Evolutionary conservation across 2,113 vertebrate genomes (phyloP).

Genomic region (Mus spicilegus): DNA sequence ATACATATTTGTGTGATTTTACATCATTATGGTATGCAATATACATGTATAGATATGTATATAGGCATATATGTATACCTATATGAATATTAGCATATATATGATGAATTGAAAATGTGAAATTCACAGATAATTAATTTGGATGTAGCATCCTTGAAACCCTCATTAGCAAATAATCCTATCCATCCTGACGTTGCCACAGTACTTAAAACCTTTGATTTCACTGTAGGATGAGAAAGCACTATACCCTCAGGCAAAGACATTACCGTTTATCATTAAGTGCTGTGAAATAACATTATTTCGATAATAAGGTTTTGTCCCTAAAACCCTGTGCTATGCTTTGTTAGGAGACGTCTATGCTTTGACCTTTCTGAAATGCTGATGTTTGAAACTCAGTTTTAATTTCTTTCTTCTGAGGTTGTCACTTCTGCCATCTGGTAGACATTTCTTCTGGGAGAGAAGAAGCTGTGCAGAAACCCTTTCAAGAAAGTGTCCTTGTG

Average conservation of each 20-base stretch:
- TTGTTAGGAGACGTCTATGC: constrained; percentile 45
- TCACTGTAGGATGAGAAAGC: not conserved
- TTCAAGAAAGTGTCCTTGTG: constrained; percentile 41
- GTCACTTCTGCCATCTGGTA: constrained; percentile 66
- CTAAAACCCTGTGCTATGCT: constrained; percentile 26
- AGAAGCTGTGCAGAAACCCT: constrained; percentile 36
- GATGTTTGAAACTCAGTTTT: constrained; percentile 40
- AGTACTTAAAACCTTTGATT: not conserved
- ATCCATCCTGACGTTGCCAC: not conserved
- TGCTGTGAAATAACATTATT: constrained; percentile 22
- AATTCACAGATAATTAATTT: constrained; percentile 23
- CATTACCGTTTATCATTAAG: not conserved
- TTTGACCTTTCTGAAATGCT: constrained; percentile 68
- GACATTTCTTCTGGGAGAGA: constrained; percentile 56
- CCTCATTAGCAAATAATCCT: not conserved
- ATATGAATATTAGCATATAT: not conserved
- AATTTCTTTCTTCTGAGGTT: constrained; percentile 53
- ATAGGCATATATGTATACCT: not conserved
- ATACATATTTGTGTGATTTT: not conserved
- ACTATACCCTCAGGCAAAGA: not conserved
- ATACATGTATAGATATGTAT: not conserved
- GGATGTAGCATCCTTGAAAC: not conserved
- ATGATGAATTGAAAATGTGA: not conserved
- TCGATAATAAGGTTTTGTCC: constrained; percentile 28
- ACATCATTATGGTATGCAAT: not conserved